A percentile compares a stretch with the other conserved stretches of the same genome.
Evolutionary conservation across 2,113 vertebrate species (phyloP).

Genomic region (Trogon melanurus): DNA sequence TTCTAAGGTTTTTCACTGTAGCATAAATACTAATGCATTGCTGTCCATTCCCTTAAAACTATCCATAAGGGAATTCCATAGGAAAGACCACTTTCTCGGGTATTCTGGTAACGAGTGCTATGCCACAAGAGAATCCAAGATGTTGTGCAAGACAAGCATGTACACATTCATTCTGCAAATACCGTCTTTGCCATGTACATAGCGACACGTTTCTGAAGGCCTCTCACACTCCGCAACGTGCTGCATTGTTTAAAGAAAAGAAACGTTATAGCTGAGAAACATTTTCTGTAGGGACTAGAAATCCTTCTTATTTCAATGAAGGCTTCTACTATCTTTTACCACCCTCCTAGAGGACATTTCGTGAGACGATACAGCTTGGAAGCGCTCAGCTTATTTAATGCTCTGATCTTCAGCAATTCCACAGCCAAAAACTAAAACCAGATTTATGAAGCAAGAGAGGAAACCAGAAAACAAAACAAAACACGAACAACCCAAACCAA

Average conservation of each 20-base stretch:
- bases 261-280: neutral
- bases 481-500: neutral
- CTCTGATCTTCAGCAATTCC: constrained; percentile 17
- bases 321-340: neutral
- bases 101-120: neutral
- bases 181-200: neutral
- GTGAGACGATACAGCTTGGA: neutral
- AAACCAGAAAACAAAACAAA: neutral
- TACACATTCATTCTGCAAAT: neutral
- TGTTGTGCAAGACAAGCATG: neutral
- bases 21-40: neutral
- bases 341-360: neutral
- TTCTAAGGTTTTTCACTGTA: neutral
- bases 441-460: neutral
- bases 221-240: constrained; percentile 18
- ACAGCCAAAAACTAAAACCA: constrained; percentile 2
- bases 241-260: constrained; percentile 42
- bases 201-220: neutral
- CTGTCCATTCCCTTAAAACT: neutral
- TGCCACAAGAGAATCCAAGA: neutral
- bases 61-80: neutral
- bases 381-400: neutral
- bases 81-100: neutral
- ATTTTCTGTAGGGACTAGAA: neutral
- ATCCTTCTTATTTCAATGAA: neutral